These are phyloP conservation scores for Phylloscopus collybita DNA, from an alignment of 2,797 vertebrate species.

Conservation along the genomic window DNA sequence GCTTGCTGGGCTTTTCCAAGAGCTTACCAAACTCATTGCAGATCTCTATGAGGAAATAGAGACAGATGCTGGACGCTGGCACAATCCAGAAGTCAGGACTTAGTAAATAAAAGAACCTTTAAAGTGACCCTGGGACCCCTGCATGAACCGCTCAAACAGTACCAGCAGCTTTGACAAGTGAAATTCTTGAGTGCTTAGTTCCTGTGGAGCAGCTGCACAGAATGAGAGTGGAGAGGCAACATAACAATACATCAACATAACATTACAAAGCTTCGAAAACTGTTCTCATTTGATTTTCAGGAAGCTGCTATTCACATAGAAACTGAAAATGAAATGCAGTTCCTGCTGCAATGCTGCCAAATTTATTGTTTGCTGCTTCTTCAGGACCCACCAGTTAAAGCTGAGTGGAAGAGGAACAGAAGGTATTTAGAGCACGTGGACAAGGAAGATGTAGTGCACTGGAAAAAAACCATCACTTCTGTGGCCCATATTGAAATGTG, in stretches of 20 bases:
- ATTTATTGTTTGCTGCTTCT: slow-evolving; percentile 20
- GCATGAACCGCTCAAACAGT: neutral
- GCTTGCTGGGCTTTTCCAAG: neutral
- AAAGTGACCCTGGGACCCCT: neutral
- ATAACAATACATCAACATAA: neutral
- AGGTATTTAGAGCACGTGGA: neutral
- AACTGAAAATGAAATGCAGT: rapidly evolving
- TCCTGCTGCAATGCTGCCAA: neutral
- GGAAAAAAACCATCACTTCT: rapidly evolving
- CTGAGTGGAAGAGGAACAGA: neutral
- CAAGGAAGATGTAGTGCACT: rapidly evolving
- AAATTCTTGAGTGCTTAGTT: neutral
- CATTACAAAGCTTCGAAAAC: neutral
- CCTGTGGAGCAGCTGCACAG: neutral
- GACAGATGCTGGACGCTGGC: neutral
- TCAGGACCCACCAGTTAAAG: neutral
- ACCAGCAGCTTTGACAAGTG: neutral
- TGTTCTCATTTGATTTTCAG: slow-evolving; percentile 6
- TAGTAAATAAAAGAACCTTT: neutral
- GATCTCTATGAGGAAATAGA: neutral
- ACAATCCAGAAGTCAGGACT: neutral
- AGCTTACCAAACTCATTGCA: neutral
- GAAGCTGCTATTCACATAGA: rapidly evolving
- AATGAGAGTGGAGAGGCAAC: neutral
- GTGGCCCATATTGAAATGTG: neutral